Conservation (phyloP, 2,888 invertebrate genomes). For the Drosophila borealis region DNA sequence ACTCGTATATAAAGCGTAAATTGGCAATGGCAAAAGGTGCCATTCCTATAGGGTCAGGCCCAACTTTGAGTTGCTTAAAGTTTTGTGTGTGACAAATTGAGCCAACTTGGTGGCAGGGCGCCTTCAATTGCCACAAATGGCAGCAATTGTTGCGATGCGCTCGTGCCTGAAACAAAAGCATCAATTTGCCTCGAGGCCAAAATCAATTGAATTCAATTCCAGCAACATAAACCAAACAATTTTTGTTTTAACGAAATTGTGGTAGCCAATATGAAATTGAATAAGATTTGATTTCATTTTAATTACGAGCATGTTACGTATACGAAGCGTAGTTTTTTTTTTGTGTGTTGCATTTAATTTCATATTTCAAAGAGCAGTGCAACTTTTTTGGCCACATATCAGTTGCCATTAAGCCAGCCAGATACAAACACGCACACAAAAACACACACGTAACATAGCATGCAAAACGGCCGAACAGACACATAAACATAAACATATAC, state of each 20-base stretch:
- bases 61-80: constrained; percentile 16
- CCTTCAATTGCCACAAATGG: constrained; percentile 39
- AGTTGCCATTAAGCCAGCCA: constrained; percentile 42
- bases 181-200: constrained; percentile 26
- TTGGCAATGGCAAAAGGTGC: constrained; percentile 58
- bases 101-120: constrained; percentile 31
- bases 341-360: background rate
- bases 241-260: constrained; percentile 4
- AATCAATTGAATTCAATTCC: constrained; percentile 43
- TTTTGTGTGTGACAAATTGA: constrained; percentile 49
- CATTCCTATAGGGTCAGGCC: constrained; percentile 29
- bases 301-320: constrained; percentile 35
- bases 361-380: constrained; percentile 22
- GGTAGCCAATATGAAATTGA: constrained; percentile 33
- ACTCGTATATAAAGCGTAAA: constrained; percentile 61
- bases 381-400: constrained; percentile 28
- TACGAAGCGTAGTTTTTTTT: constrained; percentile 30
- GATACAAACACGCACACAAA: constrained; percentile 8
- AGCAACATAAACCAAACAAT: background rate
- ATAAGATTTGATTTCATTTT: constrained; percentile 35
- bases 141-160: constrained; percentile 44
- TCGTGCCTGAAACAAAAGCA: constrained; percentile 54
- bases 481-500: background rate
- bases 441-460: constrained; percentile 3
- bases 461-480: background rate